Evolutionary conservation across 2,888 invertebrate species (phyloP).

Genomic region (Flabesymbios commensalis): DNA sequence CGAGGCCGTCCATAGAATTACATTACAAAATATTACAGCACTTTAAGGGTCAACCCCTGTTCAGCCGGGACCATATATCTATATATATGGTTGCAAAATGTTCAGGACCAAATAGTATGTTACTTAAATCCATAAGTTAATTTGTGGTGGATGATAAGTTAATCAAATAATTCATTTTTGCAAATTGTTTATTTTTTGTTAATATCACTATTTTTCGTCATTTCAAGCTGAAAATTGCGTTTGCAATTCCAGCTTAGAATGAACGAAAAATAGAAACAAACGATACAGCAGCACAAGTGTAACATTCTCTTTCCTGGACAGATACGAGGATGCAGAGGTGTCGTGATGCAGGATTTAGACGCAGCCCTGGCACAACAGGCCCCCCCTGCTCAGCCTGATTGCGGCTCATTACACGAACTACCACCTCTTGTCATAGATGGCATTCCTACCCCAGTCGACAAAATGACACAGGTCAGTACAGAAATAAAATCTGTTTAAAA

Average conservation of each 20-base stretch:
- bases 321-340: slow-evolving; percentile 82
- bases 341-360: slow-evolving; percentile 94
- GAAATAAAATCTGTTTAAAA: not conserved
- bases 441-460: slow-evolving; percentile 96
- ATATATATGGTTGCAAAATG: no score
- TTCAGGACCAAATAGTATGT: no score
- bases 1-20: no score
- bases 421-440: slow-evolving; percentile 96
- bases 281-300: no score
- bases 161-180: no score
- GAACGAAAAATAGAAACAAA: no score
- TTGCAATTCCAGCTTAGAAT: no score
- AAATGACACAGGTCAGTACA: slow-evolving; percentile 80
- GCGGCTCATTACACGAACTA: slow-evolving; percentile 88
- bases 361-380: slow-evolving; percentile 90
- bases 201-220: not conserved
- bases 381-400: slow-evolving; percentile 75
- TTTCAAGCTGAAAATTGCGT: not conserved
- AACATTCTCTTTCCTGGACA: slow-evolving; percentile 31
- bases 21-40: no score
- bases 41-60: no score
- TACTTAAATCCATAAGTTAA: no score
- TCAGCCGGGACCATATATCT: no score
- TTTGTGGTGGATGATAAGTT: no score
- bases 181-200: not conserved